These are phyloP conservation scores for Spea hammondii DNA, from an alignment of 2,797 vertebrate species.

Conservation along the genomic window DNA sequence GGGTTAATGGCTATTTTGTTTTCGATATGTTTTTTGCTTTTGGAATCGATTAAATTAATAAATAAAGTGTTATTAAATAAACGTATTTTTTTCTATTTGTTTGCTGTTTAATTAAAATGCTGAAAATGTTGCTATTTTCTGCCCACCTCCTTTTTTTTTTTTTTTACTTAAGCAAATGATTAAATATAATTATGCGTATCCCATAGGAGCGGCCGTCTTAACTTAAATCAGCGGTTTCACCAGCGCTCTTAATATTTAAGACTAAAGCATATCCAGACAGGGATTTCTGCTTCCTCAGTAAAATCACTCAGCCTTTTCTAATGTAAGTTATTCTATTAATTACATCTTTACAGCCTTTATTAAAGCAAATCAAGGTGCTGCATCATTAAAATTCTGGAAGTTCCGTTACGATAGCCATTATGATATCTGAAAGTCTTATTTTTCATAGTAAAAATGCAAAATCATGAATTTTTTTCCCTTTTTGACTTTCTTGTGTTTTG, in stretches of 20 bases:
- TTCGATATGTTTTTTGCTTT: too few relatives aligned
- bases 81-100: too few relatives aligned
- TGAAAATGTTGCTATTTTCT: too few relatives aligned
- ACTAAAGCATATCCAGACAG: conserved; percentile 3
- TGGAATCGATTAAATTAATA: too few relatives aligned
- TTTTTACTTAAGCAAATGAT: too few relatives aligned
- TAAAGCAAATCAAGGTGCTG: conserved; percentile 58
- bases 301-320: conserved; percentile 56
- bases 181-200: too few relatives aligned
- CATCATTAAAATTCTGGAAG: conserved; percentile 59
- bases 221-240: too few relatives aligned
- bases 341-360: conserved; percentile 62
- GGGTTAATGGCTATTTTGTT: too few relatives aligned
- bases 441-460: conserved; percentile 68
- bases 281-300: conserved; percentile 46
- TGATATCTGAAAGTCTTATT: conserved; percentile 70
- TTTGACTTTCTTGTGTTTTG: neutral
- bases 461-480: conserved; percentile 53
- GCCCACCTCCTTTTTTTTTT: too few relatives aligned
- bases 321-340: conserved; percentile 55
- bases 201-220: too few relatives aligned
- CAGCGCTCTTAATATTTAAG: neutral
- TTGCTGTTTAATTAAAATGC: too few relatives aligned
- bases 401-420: conserved; percentile 69
- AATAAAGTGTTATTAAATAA: too few relatives aligned